A percentile compares a stretch with the other conserved stretches of the same genome.
phyloP scores from a whole-genome alignment of 2,797 vertebrate genomes.

The Toxotes lorentzi region DNA sequence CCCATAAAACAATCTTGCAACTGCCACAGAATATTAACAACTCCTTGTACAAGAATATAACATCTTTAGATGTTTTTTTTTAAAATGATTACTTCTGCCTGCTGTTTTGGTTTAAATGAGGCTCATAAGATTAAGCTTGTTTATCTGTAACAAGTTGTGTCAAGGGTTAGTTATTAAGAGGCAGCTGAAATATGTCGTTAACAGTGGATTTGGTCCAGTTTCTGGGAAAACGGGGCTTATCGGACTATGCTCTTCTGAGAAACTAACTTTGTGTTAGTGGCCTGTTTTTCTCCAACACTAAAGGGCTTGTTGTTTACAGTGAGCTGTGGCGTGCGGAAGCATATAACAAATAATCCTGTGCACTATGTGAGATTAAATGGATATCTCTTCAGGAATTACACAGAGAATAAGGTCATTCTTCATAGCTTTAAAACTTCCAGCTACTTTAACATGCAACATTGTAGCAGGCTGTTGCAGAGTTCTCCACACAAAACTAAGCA shows the following conservation, averaged over 20 bases:
- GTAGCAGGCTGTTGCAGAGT: not conserved
- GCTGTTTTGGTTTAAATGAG: not conserved
- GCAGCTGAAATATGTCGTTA: slow-evolving; percentile 21
- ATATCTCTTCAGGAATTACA: not conserved
- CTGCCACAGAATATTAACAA: not conserved
- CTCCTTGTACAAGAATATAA: too few species aligned
- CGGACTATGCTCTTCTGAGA: slow-evolving; percentile 28
- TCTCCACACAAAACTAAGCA: not conserved
- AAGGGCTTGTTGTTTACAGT: slow-evolving; percentile 34
- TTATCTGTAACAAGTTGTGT: slow-evolving; percentile 20
- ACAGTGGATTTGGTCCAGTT: slow-evolving; percentile 24
- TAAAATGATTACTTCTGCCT: not conserved
- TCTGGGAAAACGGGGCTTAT: slow-evolving; percentile 28
- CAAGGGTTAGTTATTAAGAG: slow-evolving; percentile 18
- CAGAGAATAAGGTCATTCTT: not conserved
- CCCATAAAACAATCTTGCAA: not conserved
- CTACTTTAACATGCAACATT: not conserved
- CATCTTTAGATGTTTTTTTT: not conserved
- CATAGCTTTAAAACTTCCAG: not conserved
- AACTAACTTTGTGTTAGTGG: slow-evolving; percentile 1
- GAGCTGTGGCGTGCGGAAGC: not conserved
- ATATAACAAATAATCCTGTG: slow-evolving; percentile 13
- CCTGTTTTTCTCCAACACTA: slow-evolving; percentile 23
- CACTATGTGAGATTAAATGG: not conserved
- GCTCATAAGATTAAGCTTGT: not conserved